Percentiles rank a stretch among this genome's conserved stretches.
phyloP scores from a whole-genome alignment of 2,888 invertebrate genomes.

The Rhagonycha fulva region DNA sequence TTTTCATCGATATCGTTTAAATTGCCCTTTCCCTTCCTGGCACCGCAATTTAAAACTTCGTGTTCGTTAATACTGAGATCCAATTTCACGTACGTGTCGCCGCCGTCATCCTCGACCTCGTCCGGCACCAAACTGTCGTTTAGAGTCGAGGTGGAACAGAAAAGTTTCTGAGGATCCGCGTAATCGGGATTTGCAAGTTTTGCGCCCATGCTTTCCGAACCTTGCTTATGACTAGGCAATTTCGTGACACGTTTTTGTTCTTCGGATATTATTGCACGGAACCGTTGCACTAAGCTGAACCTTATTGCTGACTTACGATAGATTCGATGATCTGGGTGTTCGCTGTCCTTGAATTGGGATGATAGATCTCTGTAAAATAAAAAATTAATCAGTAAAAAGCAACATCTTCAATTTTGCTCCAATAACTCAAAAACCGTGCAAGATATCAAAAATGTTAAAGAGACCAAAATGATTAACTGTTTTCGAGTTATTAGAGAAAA shows the following conservation, averaged over 20 bases:
- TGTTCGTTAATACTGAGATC: slow-evolving; percentile 51
- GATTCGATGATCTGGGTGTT: slow-evolving; percentile 81
- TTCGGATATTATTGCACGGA: slow-evolving; percentile 56
- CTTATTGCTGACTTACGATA: slow-evolving; percentile 69
- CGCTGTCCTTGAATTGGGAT: slow-evolving; percentile 55
- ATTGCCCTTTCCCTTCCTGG: slow-evolving; percentile 37
- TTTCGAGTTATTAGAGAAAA: too few relatives aligned
- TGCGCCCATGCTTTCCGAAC: slow-evolving; percentile 82
- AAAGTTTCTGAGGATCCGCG: slow-evolving; percentile 76
- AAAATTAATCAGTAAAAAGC: not conserved
- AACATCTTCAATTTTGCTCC: not conserved
- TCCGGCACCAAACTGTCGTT: slow-evolving; percentile 37
- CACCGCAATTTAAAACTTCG: slow-evolving; percentile 45
- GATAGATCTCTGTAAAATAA: slow-evolving; percentile 51
- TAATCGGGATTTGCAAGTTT: slow-evolving; percentile 88
- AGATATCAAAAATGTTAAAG: too few relatives aligned
- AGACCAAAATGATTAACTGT: too few relatives aligned
- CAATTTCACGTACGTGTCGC: slow-evolving; percentile 39
- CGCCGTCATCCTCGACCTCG: slow-evolving; percentile 36
- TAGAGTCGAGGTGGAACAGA: slow-evolving; percentile 48
- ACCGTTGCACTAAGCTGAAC: slow-evolving; percentile 62
- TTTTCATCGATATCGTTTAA: slow-evolving; percentile 1
- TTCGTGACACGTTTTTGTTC: slow-evolving; percentile 52
- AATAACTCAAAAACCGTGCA: too few relatives aligned
- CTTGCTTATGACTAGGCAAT: slow-evolving; percentile 71